These are phyloP conservation scores for Phyllotreta striolata DNA, from an alignment of 2,888 invertebrate species.

Conservation along the genomic window DNA sequence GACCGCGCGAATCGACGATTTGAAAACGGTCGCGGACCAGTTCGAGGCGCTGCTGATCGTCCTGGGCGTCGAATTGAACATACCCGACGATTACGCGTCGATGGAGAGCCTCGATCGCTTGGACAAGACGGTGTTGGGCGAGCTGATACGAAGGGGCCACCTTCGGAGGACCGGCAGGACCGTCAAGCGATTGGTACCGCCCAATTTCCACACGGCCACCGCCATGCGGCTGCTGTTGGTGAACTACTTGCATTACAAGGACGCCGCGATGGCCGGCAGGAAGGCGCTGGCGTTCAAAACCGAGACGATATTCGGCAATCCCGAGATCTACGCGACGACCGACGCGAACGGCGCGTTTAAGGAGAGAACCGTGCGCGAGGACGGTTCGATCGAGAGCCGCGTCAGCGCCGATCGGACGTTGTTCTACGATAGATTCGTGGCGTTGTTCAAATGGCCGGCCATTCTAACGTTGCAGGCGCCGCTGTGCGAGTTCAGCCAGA, in stretches of 20 bases:
- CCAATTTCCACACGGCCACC: constrained; percentile 45
- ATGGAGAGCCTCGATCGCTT: constrained; percentile 42
- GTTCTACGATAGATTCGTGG: constrained; percentile 40
- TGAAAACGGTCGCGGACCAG: constrained; percentile 38
- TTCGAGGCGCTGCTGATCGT: constrained; percentile 40
- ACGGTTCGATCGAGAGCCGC: too few species aligned
- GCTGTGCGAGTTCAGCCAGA: constrained; percentile 21
- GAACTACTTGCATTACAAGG: constrained; percentile 38
- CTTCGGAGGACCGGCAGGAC: neutral
- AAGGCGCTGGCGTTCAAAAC: neutral
- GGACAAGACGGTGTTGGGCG: constrained; percentile 45
- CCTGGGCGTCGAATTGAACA: constrained; percentile 42
- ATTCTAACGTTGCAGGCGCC: constrained; percentile 39
- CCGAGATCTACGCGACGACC: neutral
- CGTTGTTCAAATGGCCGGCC: constrained; percentile 44
- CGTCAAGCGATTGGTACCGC: constrained; percentile 42
- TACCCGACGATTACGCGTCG: constrained; percentile 44
- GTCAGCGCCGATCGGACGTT: constrained; percentile 26
- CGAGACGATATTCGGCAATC: constrained; percentile 18
- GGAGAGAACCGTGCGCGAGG: too few species aligned
- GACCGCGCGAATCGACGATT: neutral
- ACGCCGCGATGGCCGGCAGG: neutral
- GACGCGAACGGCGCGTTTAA: constrained; percentile 11
- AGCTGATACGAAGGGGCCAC: constrained; percentile 18
- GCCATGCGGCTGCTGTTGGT: constrained; percentile 47